Evolutionary conservation across 2,113 vertebrate species (phyloP).

Genomic region (Alligator sinensis): DNA sequence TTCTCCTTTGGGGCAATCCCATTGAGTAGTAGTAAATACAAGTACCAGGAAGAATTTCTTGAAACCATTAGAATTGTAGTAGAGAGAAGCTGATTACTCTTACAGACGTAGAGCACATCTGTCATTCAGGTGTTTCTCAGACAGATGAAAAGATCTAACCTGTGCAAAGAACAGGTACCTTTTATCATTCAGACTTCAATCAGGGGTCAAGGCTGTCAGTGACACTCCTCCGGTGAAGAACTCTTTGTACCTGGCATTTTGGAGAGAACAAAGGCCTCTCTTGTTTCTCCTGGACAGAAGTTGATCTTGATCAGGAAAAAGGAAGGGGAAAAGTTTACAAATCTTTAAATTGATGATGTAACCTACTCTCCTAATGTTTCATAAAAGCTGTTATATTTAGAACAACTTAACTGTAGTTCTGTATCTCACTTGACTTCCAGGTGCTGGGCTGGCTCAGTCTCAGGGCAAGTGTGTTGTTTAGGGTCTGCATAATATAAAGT

Average conservation of each 20-base stretch:
- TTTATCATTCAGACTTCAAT: accelerated
- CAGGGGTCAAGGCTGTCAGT: not conserved
- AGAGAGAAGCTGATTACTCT: accelerated
- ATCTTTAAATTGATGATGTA: constrained; percentile 37
- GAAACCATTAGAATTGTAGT: not conserved
- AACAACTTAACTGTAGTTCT: not conserved
- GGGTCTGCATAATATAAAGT: not conserved
- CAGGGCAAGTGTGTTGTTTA: not conserved
- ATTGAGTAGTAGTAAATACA: not conserved
- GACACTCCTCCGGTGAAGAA: not conserved
- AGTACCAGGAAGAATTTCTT: not conserved
- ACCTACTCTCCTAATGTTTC: constrained; percentile 20
- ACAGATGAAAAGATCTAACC: not conserved
- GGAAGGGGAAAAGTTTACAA: constrained; percentile 1
- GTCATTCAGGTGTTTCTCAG: not conserved
- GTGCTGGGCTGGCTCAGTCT: not conserved
- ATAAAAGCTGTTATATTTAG: not conserved
- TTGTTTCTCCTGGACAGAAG: constrained; percentile 19
- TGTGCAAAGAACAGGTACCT: not conserved
- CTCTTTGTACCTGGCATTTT: not conserved
- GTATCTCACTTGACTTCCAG: not conserved
- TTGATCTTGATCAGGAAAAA: not conserved
- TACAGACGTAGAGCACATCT: not conserved
- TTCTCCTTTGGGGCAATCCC: not conserved
- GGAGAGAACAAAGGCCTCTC: constrained; percentile 23